A percentile compares a stretch with the other conserved stretches of the same genome.
Evolutionary conservation across 2,888 invertebrate genomes (phyloP).

Genomic region (Plemyria rubiginata): DNA sequence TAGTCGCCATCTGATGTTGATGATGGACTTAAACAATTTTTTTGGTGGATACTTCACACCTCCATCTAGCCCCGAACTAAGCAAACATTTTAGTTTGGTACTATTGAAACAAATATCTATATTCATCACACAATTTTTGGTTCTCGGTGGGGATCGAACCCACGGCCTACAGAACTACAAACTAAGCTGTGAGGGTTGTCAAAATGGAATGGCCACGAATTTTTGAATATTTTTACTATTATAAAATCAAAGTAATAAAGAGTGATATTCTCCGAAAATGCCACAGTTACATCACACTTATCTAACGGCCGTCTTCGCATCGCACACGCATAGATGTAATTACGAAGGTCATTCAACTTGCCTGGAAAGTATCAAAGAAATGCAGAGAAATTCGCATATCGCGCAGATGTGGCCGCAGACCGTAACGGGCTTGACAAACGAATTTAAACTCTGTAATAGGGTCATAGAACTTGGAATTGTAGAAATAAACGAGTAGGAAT

Average conservation of each 20-base stretch:
- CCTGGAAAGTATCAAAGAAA: slow-evolving; percentile 77
- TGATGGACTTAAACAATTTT: too few species aligned
- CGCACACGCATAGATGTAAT: slow-evolving; percentile 53
- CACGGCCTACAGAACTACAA: too few species aligned
- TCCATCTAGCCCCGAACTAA: too few species aligned
- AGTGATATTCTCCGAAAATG: slow-evolving; percentile 11
- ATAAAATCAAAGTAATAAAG: not conserved
- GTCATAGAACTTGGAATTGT: slow-evolving; percentile 35
- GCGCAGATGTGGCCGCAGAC: slow-evolving; percentile 58
- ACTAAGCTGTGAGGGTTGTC: too few species aligned
- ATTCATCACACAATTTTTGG: too few species aligned
- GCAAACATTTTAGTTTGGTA: too few species aligned
- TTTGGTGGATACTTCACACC: too few species aligned
- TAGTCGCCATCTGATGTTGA: too few species aligned
- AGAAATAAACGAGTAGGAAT: not conserved
- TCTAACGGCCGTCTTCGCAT: slow-evolving; percentile 36
- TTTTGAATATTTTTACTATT: too few species aligned
- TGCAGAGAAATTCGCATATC: slow-evolving; percentile 76
- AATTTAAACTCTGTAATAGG: slow-evolving; percentile 31
- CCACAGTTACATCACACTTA: slow-evolving; percentile 26
- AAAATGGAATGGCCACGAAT: too few species aligned
- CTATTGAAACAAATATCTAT: too few species aligned
- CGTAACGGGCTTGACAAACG: slow-evolving; percentile 51
- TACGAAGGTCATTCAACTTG: slow-evolving; percentile 75
- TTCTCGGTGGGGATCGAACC: too few species aligned